Evolutionary conservation across 2,888 invertebrate species (phyloP).

Genomic region (Lycaena phlaeas): DNA sequence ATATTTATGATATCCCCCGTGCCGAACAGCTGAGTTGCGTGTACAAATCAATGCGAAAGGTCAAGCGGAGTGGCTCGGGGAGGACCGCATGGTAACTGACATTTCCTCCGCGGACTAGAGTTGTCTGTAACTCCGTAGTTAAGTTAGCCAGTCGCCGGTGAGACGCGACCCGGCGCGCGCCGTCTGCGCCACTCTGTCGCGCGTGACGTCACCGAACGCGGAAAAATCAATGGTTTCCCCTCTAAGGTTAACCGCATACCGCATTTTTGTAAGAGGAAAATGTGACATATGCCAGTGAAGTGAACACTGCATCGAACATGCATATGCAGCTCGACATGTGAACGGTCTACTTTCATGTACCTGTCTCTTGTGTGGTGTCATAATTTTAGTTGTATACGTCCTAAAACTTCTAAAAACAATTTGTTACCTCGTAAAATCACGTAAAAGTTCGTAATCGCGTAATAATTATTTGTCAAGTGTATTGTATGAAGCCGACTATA

Average conservation of each 20-base stretch:
- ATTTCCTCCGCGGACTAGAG: slow-evolving; percentile 61
- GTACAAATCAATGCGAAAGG: slow-evolving; percentile 47
- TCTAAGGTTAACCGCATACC: slow-evolving; percentile 66
- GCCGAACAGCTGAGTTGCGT: slow-evolving; percentile 40
- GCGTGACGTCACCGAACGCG: slow-evolving; percentile 61
- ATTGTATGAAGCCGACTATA: too few relatives aligned
- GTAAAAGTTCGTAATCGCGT: too few relatives aligned
- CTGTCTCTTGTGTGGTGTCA: slow-evolving; percentile 54
- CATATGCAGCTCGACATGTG: slow-evolving; percentile 41
- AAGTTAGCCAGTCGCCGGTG: slow-evolving; percentile 53
- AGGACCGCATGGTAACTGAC: slow-evolving; percentile 58
- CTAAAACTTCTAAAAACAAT: not conserved
- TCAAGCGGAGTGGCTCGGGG: slow-evolving; percentile 38
- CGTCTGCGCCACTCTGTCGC: slow-evolving; percentile 43
- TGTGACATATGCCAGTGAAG: slow-evolving; percentile 63
- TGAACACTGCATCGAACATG: slow-evolving; percentile 34
- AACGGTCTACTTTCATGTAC: slow-evolving; percentile 56
- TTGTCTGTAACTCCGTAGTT: too few relatives aligned
- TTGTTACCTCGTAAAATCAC: not conserved
- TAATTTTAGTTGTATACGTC: slow-evolving; percentile 32
- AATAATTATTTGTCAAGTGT: too few relatives aligned
- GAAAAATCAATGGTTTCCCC: slow-evolving; percentile 67
- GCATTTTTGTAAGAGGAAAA: slow-evolving; percentile 63
- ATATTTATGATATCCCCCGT: slow-evolving; percentile 1
- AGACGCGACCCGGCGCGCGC: slow-evolving; percentile 67